Base-by-base conservation (phyloP, 1,140 invertebrate species). In the Coboldia fuscipes region DNA sequence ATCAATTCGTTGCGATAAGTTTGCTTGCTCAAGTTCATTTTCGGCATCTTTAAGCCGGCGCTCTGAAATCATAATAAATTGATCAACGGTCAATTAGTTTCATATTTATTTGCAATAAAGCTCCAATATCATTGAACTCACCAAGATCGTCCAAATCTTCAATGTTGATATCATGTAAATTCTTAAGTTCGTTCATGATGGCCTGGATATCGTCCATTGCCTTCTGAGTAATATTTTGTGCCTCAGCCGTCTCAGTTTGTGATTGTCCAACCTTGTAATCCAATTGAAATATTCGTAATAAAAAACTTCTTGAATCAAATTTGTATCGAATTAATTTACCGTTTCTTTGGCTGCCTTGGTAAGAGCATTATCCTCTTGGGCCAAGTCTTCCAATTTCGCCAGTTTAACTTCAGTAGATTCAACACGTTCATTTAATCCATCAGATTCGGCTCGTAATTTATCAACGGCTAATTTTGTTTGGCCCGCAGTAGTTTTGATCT, bases 111-210 rank as follows among this genome's bases (percentile, higher is more conserved):
- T 30, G 13, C 29, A 13, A 30, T 23, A 7, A 6, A 12, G 6
- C 6, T 23, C 22, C 6, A 7, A 23, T 16, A 18, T 2, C 26
- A 30, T 19, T 4, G 3, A 20, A 30, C 40, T 34, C 40, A 55
- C 52, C 52, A 24, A 90, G 50, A 16, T 63, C 58, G 40, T 79
- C 68, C 37, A 89, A 57, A 32, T 72, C 66, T 2, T 56, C 60
- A 4, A 68, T 66, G 45, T 83, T 75, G 23, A 86, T 70, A 43
- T 79, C 70, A 22, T 71, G 70, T 2, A 88, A 54, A 45, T 78
- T 80, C 39, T 75, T 65, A 3, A 96, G 58, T 40, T 86, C 73
- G 22, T 72, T 65, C 39, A 79, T 68, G 35, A 94, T 93, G 32
- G 72, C 68, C 30, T 76, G 65, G 3, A 94, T 66, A 33, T 83